Base-by-base conservation (phyloP, 2,888 invertebrate species). In the Glyphotaelius pellucidus region DNA sequence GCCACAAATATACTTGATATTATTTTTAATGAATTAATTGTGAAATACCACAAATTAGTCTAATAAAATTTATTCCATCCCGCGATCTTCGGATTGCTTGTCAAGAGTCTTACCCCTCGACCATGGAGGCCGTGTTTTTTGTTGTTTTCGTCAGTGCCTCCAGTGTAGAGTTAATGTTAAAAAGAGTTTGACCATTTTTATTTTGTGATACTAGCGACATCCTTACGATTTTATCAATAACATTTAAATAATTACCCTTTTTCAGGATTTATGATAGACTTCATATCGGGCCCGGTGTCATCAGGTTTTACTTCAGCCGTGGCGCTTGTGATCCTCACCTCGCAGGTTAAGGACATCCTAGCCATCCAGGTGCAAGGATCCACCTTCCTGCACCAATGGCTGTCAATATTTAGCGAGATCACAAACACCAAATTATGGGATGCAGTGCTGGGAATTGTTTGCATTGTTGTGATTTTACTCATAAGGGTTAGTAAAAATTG, bases 241-340 rank as follows among this genome's bases (percentile, higher is more conserved):
- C 67, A 25, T 25, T 67, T n/a, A 9, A n/a, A 9, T 67, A 25
- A 0, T 15, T 67, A 4, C 5, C 67, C 25, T 9, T 9, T 95
- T 94, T 31, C 94, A 97, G 97, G 98, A 90, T 98, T 98, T 95
- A 96, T 99, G 93, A 97, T 98, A 92, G 98, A 98, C 95, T 98
- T 99, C 95, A 98, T 99, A 79, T 98, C 98, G 3, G 98, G 98
- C 0, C 98, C 98, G 0, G 98, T 99, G 0, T 98, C 98, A 3
- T 98, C 98, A 0, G 98, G 98, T 25, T 98, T 98, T 95, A 98
- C 98, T 3, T 98, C 98, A 0, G 98, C 98, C 3, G 98, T 98
- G 15, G 98, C 98, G 47, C 96, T 99, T 88, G 98, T 98, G 94
- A 98, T 99, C 94, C 97, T 98, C 84, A 97, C 98, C 0, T 98